phyloP scores from a whole-genome alignment of 2,888 invertebrate species.

The Sepioteuthis lessoniana region DNA sequence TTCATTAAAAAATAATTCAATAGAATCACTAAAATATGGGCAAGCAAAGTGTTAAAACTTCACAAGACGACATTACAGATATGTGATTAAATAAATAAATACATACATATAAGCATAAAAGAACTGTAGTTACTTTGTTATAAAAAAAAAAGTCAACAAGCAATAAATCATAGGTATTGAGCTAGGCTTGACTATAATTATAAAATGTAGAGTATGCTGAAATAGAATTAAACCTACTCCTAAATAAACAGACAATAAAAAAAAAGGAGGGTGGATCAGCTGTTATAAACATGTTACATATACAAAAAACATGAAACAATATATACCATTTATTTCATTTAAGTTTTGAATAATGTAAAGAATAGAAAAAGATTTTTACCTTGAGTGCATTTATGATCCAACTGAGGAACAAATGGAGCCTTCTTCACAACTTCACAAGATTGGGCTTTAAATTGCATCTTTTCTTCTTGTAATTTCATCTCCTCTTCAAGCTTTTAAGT shows the following conservation, averaged over 20 bases:
- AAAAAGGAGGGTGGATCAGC: not conserved
- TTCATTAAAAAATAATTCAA: too few species aligned
- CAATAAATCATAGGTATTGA: too few species aligned
- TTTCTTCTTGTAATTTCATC: slow-evolving; percentile 66
- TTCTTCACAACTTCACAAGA: slow-evolving; percentile 80
- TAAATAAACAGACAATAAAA: not conserved
- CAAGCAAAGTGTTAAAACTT: too few species aligned
- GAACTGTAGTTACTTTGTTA: too few species aligned
- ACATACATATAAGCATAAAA: too few species aligned
- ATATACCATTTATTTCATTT: too few species aligned
- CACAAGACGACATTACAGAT: too few species aligned
- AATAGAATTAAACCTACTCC: not conserved
- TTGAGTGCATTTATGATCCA: slow-evolving; percentile 76
- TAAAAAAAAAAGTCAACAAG: too few species aligned
- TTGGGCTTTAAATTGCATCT: slow-evolving; percentile 79
- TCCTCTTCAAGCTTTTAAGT: slow-evolving; percentile 74
- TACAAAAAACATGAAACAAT: not conserved
- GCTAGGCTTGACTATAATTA: not conserved
- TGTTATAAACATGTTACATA: not conserved
- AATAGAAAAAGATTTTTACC: slow-evolving; percentile 56
- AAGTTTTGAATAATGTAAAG: not conserved
- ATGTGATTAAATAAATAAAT: too few species aligned
- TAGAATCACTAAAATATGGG: too few species aligned
- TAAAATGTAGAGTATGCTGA: not conserved
- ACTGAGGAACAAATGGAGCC: slow-evolving; percentile 81